These are phyloP conservation scores for Tapirus indicus DNA, from an alignment of 2,797 vertebrate species.

Conservation along the genomic window DNA sequence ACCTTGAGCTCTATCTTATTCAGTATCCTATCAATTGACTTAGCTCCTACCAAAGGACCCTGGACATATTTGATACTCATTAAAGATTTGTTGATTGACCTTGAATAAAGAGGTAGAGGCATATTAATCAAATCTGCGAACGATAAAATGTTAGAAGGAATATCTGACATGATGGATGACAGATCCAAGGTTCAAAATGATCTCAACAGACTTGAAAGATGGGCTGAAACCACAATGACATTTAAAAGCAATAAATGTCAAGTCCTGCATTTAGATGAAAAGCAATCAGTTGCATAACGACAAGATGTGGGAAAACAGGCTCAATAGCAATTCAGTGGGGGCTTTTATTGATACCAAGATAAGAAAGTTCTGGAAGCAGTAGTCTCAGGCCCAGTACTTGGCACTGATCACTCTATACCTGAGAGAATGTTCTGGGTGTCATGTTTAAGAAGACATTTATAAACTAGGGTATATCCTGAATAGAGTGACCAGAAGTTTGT, in stretches of 20 bases:
- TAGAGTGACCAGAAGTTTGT: background rate
- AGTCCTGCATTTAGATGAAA: conserved; percentile 37
- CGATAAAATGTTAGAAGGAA: conserved; percentile 35
- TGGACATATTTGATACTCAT: background rate
- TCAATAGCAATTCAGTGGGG: background rate
- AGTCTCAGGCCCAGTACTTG: background rate
- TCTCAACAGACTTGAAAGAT: conserved; percentile 43
- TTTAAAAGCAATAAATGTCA: conserved; percentile 56
- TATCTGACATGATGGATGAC: background rate
- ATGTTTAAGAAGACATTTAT: background rate
- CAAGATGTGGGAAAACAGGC: conserved; percentile 1
- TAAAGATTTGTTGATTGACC: conserved; percentile 5
- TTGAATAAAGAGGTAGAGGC: conserved; percentile 40
- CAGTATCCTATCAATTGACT: background rate
- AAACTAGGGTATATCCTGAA: background rate
- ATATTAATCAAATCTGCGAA: conserved; percentile 13
- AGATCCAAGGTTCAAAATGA: conserved; percentile 23
- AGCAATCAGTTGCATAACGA: background rate
- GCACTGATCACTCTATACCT: background rate
- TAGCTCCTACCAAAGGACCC: background rate
- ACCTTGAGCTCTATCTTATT: background rate
- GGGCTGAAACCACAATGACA: background rate
- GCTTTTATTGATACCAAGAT: background rate
- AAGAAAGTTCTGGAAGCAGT: background rate
- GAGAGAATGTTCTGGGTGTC: background rate